Evolutionary conservation across 2,888 invertebrate genomes (phyloP).

Genomic region (Tiliacea aurago): DNA sequence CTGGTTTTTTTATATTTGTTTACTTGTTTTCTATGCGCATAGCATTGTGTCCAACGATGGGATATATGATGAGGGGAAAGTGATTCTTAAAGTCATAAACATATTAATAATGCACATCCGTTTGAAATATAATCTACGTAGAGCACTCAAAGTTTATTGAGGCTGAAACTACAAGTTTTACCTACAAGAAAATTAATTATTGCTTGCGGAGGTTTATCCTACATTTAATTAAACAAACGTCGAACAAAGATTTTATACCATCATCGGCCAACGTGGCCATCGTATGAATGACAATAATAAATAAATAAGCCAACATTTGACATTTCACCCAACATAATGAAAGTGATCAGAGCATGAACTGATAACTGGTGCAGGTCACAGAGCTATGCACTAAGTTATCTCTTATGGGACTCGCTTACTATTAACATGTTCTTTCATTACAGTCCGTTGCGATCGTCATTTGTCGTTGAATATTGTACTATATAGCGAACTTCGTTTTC

Average conservation of each 20-base stretch:
- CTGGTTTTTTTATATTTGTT: background rate
- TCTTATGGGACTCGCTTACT: background rate
- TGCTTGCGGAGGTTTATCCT: background rate
- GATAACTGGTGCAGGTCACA: constrained; percentile 48
- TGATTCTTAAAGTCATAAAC: background rate
- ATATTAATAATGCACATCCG: background rate
- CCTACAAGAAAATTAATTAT: background rate
- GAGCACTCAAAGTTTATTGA: background rate
- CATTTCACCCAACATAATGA: constrained; percentile 1
- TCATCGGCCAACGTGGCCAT: background rate
- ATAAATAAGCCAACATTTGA: constrained; percentile 8
- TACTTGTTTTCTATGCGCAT: constrained; percentile 1
- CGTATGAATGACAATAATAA: background rate
- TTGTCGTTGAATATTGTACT: background rate
- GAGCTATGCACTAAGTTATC: constrained; percentile 50
- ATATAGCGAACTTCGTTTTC: background rate
- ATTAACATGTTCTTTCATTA: constrained; percentile 15
- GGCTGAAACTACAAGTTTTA: background rate
- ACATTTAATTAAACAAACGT: background rate
- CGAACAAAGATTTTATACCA: background rate
- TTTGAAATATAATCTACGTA: background rate
- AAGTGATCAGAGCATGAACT: constrained; percentile 32
- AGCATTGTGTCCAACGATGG: background rate
- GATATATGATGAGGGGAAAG: constrained; percentile 4
- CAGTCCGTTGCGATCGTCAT: background rate